Conservation (phyloP, 2,797 vertebrate species). For the Mormyrus hasselquistii region DNA sequence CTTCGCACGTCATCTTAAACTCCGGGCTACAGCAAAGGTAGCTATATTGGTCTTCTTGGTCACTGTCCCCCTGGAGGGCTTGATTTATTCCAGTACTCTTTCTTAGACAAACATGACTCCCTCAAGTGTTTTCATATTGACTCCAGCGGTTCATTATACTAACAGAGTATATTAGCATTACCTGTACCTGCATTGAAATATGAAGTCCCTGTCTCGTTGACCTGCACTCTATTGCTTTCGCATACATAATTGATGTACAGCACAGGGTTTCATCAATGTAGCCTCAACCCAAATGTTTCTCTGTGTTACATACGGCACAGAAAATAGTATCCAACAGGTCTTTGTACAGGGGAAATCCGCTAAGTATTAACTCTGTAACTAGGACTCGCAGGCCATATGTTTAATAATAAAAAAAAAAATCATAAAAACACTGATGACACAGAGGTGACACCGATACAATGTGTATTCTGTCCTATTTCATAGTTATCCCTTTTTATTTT, state of each 20-base stretch:
- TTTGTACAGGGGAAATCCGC: neutral
- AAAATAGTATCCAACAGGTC: neutral
- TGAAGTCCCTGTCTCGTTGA: slow-evolving; percentile 33
- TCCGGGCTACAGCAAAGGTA: neutral
- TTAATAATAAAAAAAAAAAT: slow-evolving; percentile 8
- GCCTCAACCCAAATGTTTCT: slow-evolving; percentile 29
- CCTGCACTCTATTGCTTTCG: slow-evolving; percentile 30
- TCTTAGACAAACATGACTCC: slow-evolving; percentile 23
- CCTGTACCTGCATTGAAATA: slow-evolving; percentile 30
- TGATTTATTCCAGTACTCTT: slow-evolving; percentile 15
- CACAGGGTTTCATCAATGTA: slow-evolving; percentile 30
- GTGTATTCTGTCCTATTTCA: slow-evolving; percentile 2
- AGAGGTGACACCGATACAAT: neutral
- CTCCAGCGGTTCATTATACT: slow-evolving; percentile 26
- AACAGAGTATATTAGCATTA: slow-evolving; percentile 30
- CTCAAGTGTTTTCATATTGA: slow-evolving; percentile 24
- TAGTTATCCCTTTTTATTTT: slow-evolving; percentile 18
- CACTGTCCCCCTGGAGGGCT: neutral
- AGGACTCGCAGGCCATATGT: neutral
- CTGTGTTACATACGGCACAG: slow-evolving; percentile 16
- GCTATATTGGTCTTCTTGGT: neutral
- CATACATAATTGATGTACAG: slow-evolving; percentile 29
- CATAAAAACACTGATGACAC: neutral
- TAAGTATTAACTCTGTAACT: neutral
- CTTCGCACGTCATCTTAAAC: neutral